These are phyloP conservation scores for Parapristionchus giblindavisi DNA, from an alignment of 2,888 invertebrate species.

Conservation along the genomic window DNA sequence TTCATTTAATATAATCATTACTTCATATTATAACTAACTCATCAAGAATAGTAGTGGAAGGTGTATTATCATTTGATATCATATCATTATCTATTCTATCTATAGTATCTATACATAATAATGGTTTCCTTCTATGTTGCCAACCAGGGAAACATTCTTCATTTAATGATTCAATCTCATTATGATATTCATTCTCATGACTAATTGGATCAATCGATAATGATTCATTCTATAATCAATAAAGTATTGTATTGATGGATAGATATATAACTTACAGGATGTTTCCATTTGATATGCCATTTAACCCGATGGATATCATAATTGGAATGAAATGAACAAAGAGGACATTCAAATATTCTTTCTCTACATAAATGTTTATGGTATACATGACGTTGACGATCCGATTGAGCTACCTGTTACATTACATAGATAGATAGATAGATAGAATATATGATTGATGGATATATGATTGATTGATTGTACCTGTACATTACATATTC, in stretches of 20 bases:
- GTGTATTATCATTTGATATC: too few species aligned
- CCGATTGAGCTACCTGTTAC: conserved; percentile 56
- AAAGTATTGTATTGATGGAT: neutral
- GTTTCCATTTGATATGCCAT: conserved; percentile 60
- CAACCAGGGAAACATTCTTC: conserved; percentile 64
- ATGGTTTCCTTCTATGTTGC: conserved; percentile 50
- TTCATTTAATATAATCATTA: neutral
- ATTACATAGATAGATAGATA: neutral
- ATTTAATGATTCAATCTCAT: conserved; percentile 55
- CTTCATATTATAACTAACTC: too few species aligned
- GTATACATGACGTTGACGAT: conserved; percentile 59
- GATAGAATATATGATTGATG: neutral
- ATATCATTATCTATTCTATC: too few species aligned
- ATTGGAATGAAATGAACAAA: conserved; percentile 54
- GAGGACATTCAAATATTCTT: conserved; percentile 57
- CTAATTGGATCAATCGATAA: conserved; percentile 51
- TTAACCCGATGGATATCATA: conserved; percentile 51
- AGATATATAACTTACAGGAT: conserved; percentile 43
- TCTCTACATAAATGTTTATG: conserved; percentile 48
- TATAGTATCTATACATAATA: conserved; percentile 52
- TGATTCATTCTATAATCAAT: conserved; percentile 34
- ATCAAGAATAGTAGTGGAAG: too few species aligned
- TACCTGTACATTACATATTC: conserved; percentile 47
- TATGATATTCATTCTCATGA: conserved; percentile 51
- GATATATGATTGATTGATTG: neutral